Evolutionary conservation across 2,113 vertebrate genomes (phyloP).

Genomic region (Gymnorhina tibicen): DNA sequence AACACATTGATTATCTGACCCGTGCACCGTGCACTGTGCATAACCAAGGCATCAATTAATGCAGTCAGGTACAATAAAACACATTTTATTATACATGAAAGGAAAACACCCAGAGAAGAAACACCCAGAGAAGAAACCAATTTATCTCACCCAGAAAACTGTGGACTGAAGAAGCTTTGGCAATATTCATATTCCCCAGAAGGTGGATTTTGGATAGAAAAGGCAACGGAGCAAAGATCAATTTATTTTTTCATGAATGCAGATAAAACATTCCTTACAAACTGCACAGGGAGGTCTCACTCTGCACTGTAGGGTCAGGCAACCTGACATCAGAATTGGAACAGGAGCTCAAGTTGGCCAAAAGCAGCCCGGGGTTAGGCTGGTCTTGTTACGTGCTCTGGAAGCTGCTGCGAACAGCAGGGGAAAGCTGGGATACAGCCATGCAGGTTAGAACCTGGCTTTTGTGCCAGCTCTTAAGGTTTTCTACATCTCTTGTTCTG

Average conservation of each 20-base stretch:
- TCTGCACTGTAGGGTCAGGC: not conserved
- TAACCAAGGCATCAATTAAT: not conserved
- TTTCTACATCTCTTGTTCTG: not conserved
- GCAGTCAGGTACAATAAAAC: not conserved
- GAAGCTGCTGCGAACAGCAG: not conserved
- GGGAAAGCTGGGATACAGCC: not conserved
- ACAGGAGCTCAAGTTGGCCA: not conserved
- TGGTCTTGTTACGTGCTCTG: not conserved
- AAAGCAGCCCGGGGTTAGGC: not conserved
- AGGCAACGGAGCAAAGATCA: not conserved
- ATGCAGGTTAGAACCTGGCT: not conserved
- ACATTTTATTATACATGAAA: not conserved
- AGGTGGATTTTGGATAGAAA: not conserved
- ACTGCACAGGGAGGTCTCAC: not conserved
- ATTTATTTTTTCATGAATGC: not conserved
- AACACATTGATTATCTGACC: slow-evolving; percentile 24
- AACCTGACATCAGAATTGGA: not conserved
- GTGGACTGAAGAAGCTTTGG: not conserved
- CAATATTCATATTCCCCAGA: not conserved
- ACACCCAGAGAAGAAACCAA: not conserved
- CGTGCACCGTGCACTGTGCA: not conserved
- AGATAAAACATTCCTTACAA: not conserved
- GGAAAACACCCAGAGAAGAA: not conserved
- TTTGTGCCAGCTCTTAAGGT: not conserved
- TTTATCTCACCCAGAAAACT: not conserved